phyloP scores from a whole-genome alignment of 2,113 vertebrate species.

The Zapornia atra region DNA sequence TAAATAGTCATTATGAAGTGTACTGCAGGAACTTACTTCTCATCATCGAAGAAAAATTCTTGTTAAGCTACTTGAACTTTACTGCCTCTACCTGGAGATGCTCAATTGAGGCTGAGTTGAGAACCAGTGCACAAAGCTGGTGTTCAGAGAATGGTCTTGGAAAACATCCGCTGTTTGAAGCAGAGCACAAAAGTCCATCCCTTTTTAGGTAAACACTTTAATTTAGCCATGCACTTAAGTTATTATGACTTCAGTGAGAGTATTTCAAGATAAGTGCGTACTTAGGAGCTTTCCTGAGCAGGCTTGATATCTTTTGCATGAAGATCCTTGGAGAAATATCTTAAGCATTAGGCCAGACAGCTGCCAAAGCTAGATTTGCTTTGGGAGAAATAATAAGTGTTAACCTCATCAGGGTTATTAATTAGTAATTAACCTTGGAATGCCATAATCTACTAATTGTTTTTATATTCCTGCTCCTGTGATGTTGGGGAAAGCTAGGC shows the following conservation, averaged over 20 bases:
- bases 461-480: background rate
- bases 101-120: background rate
- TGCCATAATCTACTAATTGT: background rate
- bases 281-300: background rate
- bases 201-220: slow-evolving; percentile 38
- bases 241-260: background rate
- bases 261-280: background rate
- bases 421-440: slow-evolving; percentile 8
- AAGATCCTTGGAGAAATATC: background rate
- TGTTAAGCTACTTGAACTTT: background rate
- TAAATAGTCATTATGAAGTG: background rate
- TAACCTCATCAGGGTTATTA: slow-evolving; percentile 22
- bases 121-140: background rate
- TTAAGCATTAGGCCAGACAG: background rate
- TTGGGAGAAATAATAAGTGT: background rate
- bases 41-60: background rate
- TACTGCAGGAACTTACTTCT: background rate
- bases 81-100: background rate
- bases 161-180: slow-evolving; percentile 14
- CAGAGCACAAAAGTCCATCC: background rate
- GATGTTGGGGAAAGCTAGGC: background rate
- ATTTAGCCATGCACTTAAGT: background rate
- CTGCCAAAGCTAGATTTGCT: background rate
- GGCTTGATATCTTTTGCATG: background rate
- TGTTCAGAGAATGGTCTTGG: background rate